These are phyloP conservation scores for Brachyptera risi DNA, from an alignment of 2,888 invertebrate species.

Conservation along the genomic window DNA sequence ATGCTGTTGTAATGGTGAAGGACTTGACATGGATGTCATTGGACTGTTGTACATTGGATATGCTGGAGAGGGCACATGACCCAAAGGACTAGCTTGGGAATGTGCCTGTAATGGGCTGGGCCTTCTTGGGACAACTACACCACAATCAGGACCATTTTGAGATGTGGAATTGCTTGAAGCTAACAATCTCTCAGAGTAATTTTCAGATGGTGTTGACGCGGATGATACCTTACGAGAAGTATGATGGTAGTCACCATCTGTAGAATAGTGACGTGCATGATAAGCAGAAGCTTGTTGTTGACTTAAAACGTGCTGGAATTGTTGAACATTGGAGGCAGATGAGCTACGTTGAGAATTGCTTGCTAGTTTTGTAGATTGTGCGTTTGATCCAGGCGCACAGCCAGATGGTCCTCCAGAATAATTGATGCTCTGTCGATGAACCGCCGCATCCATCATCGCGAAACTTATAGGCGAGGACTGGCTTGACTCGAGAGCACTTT, in stretches of 20 bases:
- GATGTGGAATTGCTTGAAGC: constrained; percentile 53
- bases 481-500: constrained; percentile 52
- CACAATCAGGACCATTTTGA: constrained; percentile 63
- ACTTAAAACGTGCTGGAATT: constrained; percentile 35
- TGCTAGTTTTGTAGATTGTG: constrained; percentile 26
- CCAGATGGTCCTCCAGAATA: constrained; percentile 49
- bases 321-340: constrained; percentile 24
- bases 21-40: constrained; percentile 69
- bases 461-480: constrained; percentile 73
- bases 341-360: constrained; percentile 26
- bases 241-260: constrained; percentile 27
- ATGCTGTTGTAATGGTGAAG: constrained; percentile 57
- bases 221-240: constrained; percentile 12
- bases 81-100: constrained; percentile 67
- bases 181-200: constrained; percentile 26
- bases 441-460: constrained; percentile 63
- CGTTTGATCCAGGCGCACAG: constrained; percentile 17
- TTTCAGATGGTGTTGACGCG: constrained; percentile 16
- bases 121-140: constrained; percentile 60
- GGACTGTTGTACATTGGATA: constrained; percentile 85
- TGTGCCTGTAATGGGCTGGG: constrained; percentile 65
- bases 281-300: constrained; percentile 25
- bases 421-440: constrained; percentile 46
- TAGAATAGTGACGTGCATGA: constrained; percentile 27
- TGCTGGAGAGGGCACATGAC: constrained; percentile 72